Conservation (phyloP, 2,888 invertebrate species). For the Clanis bilineata region DNA sequence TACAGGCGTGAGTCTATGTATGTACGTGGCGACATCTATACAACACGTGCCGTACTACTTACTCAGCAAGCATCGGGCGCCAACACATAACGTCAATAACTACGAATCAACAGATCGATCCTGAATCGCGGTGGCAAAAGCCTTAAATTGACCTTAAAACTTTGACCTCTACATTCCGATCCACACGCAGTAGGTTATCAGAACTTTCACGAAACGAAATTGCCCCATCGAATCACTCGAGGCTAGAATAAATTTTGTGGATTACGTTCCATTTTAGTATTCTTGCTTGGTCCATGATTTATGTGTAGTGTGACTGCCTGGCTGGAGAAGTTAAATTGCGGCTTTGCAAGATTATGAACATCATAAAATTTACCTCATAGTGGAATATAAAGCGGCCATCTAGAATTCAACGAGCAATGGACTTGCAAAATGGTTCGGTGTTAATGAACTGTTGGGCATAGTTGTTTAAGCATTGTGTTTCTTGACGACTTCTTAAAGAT, state of each 20-base stretch:
- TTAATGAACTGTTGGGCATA: not conserved
- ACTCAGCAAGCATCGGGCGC: too few relatives aligned
- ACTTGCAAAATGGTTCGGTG: not conserved
- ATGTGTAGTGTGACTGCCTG: not conserved
- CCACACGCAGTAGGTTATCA: not conserved
- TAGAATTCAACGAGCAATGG: not conserved
- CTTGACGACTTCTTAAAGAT: not conserved
- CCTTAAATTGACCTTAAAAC: not conserved
- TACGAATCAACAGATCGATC: too few relatives aligned
- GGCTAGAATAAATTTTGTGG: not conserved
- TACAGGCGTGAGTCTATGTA: too few relatives aligned
- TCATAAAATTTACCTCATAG: not conserved
- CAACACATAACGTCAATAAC: too few relatives aligned
- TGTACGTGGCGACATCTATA: too few relatives aligned
- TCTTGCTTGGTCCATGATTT: not conserved
- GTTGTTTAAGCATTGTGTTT: not conserved
- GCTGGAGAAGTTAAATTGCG: not conserved
- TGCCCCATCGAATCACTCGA: not conserved
- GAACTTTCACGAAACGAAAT: not conserved
- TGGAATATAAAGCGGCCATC: conserved; percentile 18
- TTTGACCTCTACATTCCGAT: not conserved
- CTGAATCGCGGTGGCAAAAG: not conserved
- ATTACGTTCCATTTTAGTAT: conserved; percentile 3
- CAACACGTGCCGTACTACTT: too few relatives aligned
- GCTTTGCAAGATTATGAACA: conserved; percentile 4